Conservation (phyloP, 2,888 invertebrate genomes). For the Agrotis clavis region DNA sequence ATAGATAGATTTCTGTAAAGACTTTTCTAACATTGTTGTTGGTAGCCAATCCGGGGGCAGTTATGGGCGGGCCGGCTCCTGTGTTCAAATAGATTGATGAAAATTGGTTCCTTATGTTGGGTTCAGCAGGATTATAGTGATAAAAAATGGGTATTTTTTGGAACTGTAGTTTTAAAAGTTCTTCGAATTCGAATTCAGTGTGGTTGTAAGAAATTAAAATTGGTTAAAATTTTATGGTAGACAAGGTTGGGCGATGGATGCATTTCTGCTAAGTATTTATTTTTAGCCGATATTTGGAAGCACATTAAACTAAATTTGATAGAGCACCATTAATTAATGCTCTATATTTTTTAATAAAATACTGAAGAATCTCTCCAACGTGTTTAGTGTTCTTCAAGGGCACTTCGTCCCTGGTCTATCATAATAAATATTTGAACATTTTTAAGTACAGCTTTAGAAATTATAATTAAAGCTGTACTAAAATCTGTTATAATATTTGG, state of each 20-base stretch:
- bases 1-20: slow-evolving; percentile 71
- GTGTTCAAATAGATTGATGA: slow-evolving; percentile 75
- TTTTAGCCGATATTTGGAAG: not conserved
- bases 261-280: not conserved
- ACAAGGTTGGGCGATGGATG: slow-evolving; percentile 5
- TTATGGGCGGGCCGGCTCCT: slow-evolving; percentile 82
- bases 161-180: slow-evolving; percentile 43
- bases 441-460: too few species aligned
- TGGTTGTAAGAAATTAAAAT: slow-evolving; percentile 40
- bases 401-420: too few species aligned
- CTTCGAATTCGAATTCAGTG: slow-evolving; percentile 44
- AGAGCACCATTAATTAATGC: not conserved
- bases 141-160: slow-evolving; percentile 50
- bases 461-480: too few species aligned
- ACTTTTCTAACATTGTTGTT: slow-evolving; percentile 75
- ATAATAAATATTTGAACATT: too few species aligned
- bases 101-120: slow-evolving; percentile 74
- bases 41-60: slow-evolving; percentile 86
- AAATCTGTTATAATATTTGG: not conserved
- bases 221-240: slow-evolving; percentile 20
- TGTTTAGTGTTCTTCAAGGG: too few species aligned
- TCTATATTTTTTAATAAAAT: not conserved
- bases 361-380: too few species aligned
- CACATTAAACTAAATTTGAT: not conserved
- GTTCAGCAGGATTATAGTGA: slow-evolving; percentile 63